Conservation (phyloP, 2,113 vertebrate species). For the Taurulus bubalis region DNA sequence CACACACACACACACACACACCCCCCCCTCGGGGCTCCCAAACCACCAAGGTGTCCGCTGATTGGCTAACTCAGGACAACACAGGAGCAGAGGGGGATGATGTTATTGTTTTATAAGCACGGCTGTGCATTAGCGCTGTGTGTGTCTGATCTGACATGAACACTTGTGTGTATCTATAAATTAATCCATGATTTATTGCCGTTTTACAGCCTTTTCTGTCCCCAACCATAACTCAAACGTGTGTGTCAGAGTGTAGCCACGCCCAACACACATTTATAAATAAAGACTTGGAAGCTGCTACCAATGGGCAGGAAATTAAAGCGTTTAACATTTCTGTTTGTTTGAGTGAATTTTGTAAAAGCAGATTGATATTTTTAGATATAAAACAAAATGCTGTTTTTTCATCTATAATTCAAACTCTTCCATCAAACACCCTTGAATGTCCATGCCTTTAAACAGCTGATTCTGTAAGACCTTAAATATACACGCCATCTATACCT, state of each 20-base stretch:
- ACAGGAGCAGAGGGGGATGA: slow-evolving; percentile 35
- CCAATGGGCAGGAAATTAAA: neutral
- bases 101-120: slow-evolving; percentile 13
- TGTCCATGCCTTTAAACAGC: neutral
- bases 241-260: neutral
- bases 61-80: slow-evolving; percentile 68
- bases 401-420: neutral
- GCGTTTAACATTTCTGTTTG: neutral
- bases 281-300: neutral
- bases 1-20: neutral
- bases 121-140: neutral
- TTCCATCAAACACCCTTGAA: neutral
- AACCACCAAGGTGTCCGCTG: slow-evolving; percentile 21
- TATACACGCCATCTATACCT: neutral
- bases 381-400: neutral
- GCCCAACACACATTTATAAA: neutral
- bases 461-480: neutral
- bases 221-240: neutral
- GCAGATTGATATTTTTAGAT: neutral
- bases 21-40: neutral
- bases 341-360: neutral
- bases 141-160: neutral
- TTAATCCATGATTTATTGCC: neutral
- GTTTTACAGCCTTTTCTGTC: neutral
- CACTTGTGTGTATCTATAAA: neutral